Evolutionary conservation across 2,113 vertebrate genomes (phyloP).

Genomic region (Vulpes ferrilata): DNA sequence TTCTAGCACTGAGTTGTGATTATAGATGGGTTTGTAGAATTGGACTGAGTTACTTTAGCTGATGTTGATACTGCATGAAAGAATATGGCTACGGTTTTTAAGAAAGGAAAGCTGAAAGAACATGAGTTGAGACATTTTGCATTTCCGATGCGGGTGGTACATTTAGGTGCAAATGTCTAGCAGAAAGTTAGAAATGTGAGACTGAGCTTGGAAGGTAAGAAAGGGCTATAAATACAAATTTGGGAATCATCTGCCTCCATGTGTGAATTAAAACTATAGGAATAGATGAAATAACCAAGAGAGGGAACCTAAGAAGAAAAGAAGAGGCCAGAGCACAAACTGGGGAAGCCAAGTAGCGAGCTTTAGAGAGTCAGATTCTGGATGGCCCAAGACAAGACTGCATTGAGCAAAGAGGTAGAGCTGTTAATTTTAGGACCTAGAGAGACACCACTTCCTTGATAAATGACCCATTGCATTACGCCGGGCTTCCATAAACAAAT

Average conservation of each 20-base stretch:
- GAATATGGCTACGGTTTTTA: not conserved
- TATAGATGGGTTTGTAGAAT: not conserved
- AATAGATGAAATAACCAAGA: not conserved
- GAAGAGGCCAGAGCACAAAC: not conserved
- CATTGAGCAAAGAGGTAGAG: not conserved
- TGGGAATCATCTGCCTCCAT: not conserved
- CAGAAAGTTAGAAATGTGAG: slow-evolving; percentile 48
- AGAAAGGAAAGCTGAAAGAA: not conserved
- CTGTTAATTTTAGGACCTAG: not conserved
- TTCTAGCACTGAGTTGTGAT: not conserved
- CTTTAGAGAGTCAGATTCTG: not conserved
- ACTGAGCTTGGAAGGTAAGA: slow-evolving; percentile 43
- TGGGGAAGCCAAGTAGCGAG: not conserved
- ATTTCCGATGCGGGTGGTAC: not conserved
- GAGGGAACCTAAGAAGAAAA: not conserved
- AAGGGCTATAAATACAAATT: slow-evolving; percentile 34
- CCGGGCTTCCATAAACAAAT: not conserved
- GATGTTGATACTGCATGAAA: not conserved
- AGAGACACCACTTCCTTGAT: not conserved
- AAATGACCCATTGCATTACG: not conserved
- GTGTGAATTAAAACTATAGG: not conserved
- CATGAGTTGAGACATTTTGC: slow-evolving; percentile 49
- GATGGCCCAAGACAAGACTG: not conserved
- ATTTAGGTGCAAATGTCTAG: slow-evolving; percentile 50
- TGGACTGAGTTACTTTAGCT: not conserved